Base-by-base conservation (phyloP, 2,113 vertebrate species). In the Microcebus jonahi region DNA sequence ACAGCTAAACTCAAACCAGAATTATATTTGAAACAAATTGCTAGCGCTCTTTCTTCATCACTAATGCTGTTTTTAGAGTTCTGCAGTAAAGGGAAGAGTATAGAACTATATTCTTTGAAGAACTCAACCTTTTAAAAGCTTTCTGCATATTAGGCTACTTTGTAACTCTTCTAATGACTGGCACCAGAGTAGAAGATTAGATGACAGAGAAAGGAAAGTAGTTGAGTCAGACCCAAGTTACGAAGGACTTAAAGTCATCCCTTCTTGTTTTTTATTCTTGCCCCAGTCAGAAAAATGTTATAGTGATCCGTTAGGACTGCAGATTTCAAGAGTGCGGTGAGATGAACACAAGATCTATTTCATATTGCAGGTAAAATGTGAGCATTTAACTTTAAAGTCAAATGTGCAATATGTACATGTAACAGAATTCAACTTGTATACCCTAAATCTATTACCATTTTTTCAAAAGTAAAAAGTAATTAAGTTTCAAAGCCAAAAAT, bases 141-240 rank as follows among this genome's bases (percentile, higher is more conserved):
- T 80, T 61, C 6, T 93, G 45, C 34, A 27, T 80, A 57, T 34
- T 36, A 63, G 50, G 71, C 63, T 94, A 88, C 63, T 88, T 94
- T 95, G 15, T 75, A 68, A 94, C 45, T 75, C 63, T 95, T 73
- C 11, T 83, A 75, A 67, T 76, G 39, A 34, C 76, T 84, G 15
- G n/a, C 87, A 80, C 21, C 17, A 75, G 57, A 39, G 23, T 84
- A 50, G 8, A 31, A 34, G 92, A n/a, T 82, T 76, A 73, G 34
- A 92, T 70, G 15, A 81, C 31, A 48, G 36, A 95, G 53, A 96
- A 91, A 81, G 82, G 76, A 85, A 94, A 90, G 55, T 70, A 45
- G 57, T 79, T 95, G 93, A 94, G 90, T 87, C 73, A 71, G 67
- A 93, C 55, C 68, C 63, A 94, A 91, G 11, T 95, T 91, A 86